Conservation (phyloP, 2,888 invertebrate genomes). For the Panzeria rudis region DNA sequence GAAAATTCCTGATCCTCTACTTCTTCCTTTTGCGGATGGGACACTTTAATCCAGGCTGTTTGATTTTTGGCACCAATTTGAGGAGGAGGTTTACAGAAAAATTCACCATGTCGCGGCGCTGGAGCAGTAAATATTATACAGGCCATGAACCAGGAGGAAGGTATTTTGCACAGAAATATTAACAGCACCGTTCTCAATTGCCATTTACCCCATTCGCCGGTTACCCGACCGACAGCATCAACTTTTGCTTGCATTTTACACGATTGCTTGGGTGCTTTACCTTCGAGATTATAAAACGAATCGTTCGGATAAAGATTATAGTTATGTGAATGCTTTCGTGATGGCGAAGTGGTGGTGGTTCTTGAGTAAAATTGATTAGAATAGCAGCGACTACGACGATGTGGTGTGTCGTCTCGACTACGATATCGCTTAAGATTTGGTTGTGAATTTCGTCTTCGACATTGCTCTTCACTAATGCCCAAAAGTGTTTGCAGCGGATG, state of each 20-base stretch:
- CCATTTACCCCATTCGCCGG: slow-evolving; percentile 84
- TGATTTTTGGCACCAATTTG: slow-evolving; percentile 79
- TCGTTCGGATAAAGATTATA: slow-evolving; percentile 80
- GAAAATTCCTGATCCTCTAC: slow-evolving; percentile 82
- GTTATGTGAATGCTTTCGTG: slow-evolving; percentile 74
- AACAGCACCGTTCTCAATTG: slow-evolving; percentile 83
- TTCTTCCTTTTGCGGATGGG: slow-evolving; percentile 83
- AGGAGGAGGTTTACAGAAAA: slow-evolving; percentile 84
- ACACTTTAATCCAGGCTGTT: slow-evolving; percentile 83
- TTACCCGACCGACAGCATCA: slow-evolving; percentile 83
- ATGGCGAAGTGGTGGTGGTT: slow-evolving; percentile 54
- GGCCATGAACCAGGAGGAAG: slow-evolving; percentile 85
- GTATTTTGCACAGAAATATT: slow-evolving; percentile 84
- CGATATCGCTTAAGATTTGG: slow-evolving; percentile 69
- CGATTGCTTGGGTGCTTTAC: slow-evolving; percentile 76
- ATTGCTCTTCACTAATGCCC: slow-evolving; percentile 72
- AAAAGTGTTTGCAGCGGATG: slow-evolving; percentile 62
- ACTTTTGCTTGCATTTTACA: slow-evolving; percentile 82
- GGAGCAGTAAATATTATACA: slow-evolving; percentile 85
- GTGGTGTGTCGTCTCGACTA: slow-evolving; percentile 47
- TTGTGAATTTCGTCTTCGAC: slow-evolving; percentile 77
- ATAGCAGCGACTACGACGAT: slow-evolving; percentile 55
- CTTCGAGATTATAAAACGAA: slow-evolving; percentile 79
- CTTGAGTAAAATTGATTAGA: slow-evolving; percentile 63
- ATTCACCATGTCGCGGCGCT: slow-evolving; percentile 83